Conservation (phyloP, 2,113 vertebrate species). For the Antennarius striatus region DNA sequence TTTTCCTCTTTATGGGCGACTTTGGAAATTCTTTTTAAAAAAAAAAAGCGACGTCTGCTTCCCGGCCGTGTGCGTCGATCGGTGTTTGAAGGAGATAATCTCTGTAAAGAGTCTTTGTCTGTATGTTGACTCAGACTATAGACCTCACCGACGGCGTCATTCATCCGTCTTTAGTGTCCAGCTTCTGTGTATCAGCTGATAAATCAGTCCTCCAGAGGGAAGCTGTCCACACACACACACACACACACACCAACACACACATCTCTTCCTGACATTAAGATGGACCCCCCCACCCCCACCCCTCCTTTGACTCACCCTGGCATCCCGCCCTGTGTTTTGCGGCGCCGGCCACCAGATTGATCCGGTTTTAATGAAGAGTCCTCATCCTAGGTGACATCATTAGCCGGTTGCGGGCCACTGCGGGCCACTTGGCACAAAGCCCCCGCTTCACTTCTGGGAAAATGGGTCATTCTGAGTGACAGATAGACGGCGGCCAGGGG, state of each 20-base stretch:
- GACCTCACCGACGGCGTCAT: slow-evolving; percentile 46
- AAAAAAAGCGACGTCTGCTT: slow-evolving; percentile 18
- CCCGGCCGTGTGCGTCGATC: background rate
- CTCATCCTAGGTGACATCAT: slow-evolving; percentile 75
- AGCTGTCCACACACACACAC: slow-evolving; percentile 23
- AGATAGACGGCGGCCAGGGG: slow-evolving; percentile 35
- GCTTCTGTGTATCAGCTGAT: slow-evolving; percentile 15
- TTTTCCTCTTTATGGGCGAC: background rate
- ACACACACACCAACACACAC: slow-evolving; percentile 4
- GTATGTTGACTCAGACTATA: slow-evolving; percentile 26
- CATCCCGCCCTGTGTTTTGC: slow-evolving; percentile 27
- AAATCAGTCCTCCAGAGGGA: slow-evolving; percentile 2
- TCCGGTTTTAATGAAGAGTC: slow-evolving; percentile 77
- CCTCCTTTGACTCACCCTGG: slow-evolving; percentile 40
- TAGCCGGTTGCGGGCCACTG: slow-evolving; percentile 57
- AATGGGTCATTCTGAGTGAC: slow-evolving; percentile 61
- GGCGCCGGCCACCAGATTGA: slow-evolving; percentile 60
- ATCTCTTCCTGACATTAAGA: background rate
- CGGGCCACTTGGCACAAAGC: slow-evolving; percentile 45
- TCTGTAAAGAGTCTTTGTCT: slow-evolving; percentile 47
- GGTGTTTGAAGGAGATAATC: slow-evolving; percentile 64
- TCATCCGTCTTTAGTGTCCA: slow-evolving; percentile 44
- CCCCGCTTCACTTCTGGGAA: slow-evolving; percentile 41
- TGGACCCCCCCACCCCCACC: background rate
- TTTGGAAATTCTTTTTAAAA: slow-evolving; percentile 26